Percentiles rank a stretch among this genome's conserved stretches.
These are phyloP conservation scores for Cylas formicarius DNA, from an alignment of 1,140 invertebrate species.

Conservation along the genomic window DNA sequence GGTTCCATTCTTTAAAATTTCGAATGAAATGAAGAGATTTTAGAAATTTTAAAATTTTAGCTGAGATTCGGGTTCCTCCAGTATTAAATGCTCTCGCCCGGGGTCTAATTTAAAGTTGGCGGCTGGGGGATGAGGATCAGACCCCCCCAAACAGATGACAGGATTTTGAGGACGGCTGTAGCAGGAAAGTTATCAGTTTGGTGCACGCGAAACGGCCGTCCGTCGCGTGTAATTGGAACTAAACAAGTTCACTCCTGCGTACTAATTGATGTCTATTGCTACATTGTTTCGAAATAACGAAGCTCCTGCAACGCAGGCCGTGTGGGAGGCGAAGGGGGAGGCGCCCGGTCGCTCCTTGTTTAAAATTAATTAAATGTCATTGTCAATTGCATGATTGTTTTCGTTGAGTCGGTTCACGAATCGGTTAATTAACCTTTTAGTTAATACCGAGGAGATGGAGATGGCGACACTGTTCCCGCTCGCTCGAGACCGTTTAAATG, in stretches of 20 bases:
- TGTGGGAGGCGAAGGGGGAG: not conserved
- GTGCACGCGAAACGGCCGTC: conserved; percentile 36
- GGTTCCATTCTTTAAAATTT: no score
- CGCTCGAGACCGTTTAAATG: no score
- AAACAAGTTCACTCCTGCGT: conserved; percentile 43
- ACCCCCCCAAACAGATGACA: conserved; percentile 21
- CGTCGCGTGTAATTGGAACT: conserved; percentile 44
- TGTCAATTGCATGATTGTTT: conserved; percentile 29
- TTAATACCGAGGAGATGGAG: no score
- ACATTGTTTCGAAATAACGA: conserved; percentile 39
- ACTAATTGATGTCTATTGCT: conserved; percentile 43
- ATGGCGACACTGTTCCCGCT: no score
- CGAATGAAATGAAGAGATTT: no score
- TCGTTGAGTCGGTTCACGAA: no score
- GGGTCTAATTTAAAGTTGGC: no score
- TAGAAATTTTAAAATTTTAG: no score
- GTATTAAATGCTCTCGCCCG: no score
- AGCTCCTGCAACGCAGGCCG: conserved; percentile 7
- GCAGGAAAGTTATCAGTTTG: conserved; percentile 34
- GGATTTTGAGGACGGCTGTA: conserved; percentile 9
- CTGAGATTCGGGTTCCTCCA: no score
- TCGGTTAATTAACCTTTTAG: no score
- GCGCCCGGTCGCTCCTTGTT: conserved; percentile 22
- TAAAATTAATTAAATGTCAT: conserved; percentile 39
- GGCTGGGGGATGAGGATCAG: no score